Base-by-base conservation (phyloP, 1,140 invertebrate species). In the Hirudo medicinalis region DNA sequence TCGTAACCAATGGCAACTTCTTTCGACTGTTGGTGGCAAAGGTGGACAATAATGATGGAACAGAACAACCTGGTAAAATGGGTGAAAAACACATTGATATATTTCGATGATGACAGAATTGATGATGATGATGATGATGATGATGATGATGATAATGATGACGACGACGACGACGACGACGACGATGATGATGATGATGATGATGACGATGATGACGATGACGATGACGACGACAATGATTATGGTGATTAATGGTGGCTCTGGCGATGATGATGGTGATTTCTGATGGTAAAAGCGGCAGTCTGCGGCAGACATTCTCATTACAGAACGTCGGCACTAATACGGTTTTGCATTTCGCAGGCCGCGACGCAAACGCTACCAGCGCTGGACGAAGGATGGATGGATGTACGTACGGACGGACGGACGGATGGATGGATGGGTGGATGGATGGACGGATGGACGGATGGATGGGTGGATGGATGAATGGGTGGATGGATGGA, bases 71-170 rank as follows among this genome's bases (percentile, higher is more conserved):
- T 49, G 43, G 4, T 5, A 49, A 49, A 49, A 49, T 49, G 3
- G 13, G 0, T 49, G 43, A 15, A 49, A 49, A 49, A 49, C 3
- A 3, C 32, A 49, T 49, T 49, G 43, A 13, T 49, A 9, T 8
- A 17, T 49, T 17, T 49, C 15, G 43, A 20, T 63, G 20, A 0
- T 63, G 57, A 60, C 29, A 15, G 29, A 27, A 32, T 27, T 63
- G 11, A n/a, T 63, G 57, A 1, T 63, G 57, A 13, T 17, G 57
- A n/a, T 63, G 57, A 63, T 17, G 57, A 63, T 17, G 20, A 63
- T 17, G 57, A 63, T 17, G 57, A 63, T 63, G 57, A 63, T 63
- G 57, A 63, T 63, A 15, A 63, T 63, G 57, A 63, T 63, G 57
- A 63, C 1, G 57, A 63, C 15, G 57, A 63, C 19, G 57, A n/a